Evolutionary conservation across 2,888 invertebrate genomes (phyloP), one percentile per base, ranked within the genome.

Genomic region (Plemyria rubiginata): DNA sequence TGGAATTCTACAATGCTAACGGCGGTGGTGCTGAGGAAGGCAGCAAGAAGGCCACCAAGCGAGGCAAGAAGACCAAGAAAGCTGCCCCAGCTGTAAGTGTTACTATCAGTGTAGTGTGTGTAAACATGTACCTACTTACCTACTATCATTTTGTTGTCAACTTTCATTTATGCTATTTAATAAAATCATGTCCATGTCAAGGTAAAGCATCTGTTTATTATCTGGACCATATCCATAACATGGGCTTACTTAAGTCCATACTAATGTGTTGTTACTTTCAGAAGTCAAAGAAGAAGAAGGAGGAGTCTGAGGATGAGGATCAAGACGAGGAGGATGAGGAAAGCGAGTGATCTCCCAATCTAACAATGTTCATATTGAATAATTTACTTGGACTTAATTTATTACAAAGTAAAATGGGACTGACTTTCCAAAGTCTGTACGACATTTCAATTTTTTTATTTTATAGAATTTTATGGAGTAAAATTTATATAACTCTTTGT

Each of bases 1-100:
- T 99, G 94, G 96, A 97, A 81, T 98, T 97, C 79, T 99, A 97
- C 86, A 96, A 96, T 83, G 96, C 96, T 28, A 95, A 95, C 68
- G 97, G 96, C 43, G 96, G 95, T 65, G 94, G 93, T 62, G 94
- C 93, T 61, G 94, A 94, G 67, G 93, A 87, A 61, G 87, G 85
- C 57, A 86, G 82, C 72, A 94, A 94, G 74, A 93, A 94, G 82
- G 92, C 92, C 77, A 92, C 92, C 74, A 94, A 94, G 84, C 91
- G 94, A 81, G 94, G 93, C 78, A 94, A 93, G 89, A 93, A 94
- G 74, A 88, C 80, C 72, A 92, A 90, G 88, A 92, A 86, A 81
- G 90, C 85, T 57, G 85, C 84, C 74, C 90, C 82, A 64, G 84
- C 91, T 75, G 92, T 92, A 81, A 87, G 90, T 86, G 54, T 38